Conservation (phyloP, 1,140 invertebrate species). For the Dendroctonus valens region DNA sequence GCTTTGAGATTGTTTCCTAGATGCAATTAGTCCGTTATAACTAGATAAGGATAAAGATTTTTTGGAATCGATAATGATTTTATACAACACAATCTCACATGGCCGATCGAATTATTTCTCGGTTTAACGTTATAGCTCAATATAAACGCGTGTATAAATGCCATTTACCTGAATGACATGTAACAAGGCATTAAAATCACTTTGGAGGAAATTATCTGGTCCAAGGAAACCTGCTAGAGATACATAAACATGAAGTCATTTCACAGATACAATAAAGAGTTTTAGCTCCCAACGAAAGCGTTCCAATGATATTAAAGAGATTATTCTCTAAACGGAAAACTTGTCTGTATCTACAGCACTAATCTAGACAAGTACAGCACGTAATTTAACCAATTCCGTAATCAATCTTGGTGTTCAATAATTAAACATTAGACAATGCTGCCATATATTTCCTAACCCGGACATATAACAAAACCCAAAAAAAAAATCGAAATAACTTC, state of each 20-base stretch:
- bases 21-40: slow-evolving; percentile 30
- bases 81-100: slow-evolving; percentile 20
- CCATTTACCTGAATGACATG: slow-evolving; percentile 11
- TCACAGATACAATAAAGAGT: too few relatives aligned
- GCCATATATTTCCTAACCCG: slow-evolving; percentile 21
- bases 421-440: slow-evolving; percentile 14
- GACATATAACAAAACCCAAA: slow-evolving; percentile 14
- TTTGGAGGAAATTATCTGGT: background rate
- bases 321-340: too few relatives aligned
- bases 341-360: too few relatives aligned
- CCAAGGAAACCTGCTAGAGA: too few relatives aligned
- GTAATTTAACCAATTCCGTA: background rate
- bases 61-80: slow-evolving; percentile 33
- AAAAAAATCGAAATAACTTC: slow-evolving; percentile 23
- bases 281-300: too few relatives aligned
- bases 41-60: slow-evolving; percentile 23
- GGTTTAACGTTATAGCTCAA: slow-evolving; percentile 10
- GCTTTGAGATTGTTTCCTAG: slow-evolving; percentile 22
- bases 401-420: slow-evolving; percentile 16
- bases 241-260: too few relatives aligned
- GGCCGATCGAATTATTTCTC: slow-evolving; percentile 18
- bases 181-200: slow-evolving; percentile 10
- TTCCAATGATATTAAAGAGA: too few relatives aligned
- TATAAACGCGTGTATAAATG: slow-evolving; percentile 2
- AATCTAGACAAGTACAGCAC: slow-evolving; percentile 6